Evolutionary conservation across 2,797 vertebrate genomes (phyloP).

Genomic region (Pitangus sulphuratus): DNA sequence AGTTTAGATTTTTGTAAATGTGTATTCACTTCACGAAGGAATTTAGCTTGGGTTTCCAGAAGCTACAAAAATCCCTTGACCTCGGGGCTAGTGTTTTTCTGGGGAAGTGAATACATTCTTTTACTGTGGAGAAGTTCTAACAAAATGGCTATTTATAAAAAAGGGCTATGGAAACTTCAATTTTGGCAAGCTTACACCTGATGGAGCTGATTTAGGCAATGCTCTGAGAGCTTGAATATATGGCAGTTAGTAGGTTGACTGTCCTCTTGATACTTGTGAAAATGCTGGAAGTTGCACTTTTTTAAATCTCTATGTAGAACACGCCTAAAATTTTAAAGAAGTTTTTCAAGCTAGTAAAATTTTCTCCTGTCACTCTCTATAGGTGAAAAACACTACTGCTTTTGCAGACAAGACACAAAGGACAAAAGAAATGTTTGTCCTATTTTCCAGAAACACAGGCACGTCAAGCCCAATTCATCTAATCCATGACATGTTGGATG

Average conservation of each 20-base stretch:
- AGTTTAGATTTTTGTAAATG: neutral
- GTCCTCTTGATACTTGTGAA: neutral
- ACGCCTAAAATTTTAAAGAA: neutral
- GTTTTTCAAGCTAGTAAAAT: neutral
- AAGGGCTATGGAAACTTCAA: neutral
- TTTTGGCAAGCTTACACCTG: neutral
- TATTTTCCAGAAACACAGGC: constrained; percentile 40
- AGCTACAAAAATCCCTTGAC: neutral
- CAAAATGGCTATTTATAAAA: constrained; percentile 16
- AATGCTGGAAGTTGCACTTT: neutral
- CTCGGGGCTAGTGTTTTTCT: neutral
- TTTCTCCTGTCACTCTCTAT: neutral
- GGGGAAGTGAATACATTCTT: constrained; percentile 12
- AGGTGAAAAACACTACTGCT: neutral
- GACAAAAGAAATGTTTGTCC: constrained; percentile 43
- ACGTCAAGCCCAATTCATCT: constrained; percentile 38
- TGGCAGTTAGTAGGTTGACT: neutral
- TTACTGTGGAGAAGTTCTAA: neutral
- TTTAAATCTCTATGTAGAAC: neutral
- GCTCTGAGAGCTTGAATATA: neutral
- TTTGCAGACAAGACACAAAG: constrained; percentile 19
- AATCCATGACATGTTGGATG: constrained; percentile 5
- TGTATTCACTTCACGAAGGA: neutral
- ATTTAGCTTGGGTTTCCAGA: constrained; percentile 2
- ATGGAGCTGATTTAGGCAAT: neutral